Conservation (phyloP, 2,113 vertebrate genomes). For the Monopterus albus region DNA sequence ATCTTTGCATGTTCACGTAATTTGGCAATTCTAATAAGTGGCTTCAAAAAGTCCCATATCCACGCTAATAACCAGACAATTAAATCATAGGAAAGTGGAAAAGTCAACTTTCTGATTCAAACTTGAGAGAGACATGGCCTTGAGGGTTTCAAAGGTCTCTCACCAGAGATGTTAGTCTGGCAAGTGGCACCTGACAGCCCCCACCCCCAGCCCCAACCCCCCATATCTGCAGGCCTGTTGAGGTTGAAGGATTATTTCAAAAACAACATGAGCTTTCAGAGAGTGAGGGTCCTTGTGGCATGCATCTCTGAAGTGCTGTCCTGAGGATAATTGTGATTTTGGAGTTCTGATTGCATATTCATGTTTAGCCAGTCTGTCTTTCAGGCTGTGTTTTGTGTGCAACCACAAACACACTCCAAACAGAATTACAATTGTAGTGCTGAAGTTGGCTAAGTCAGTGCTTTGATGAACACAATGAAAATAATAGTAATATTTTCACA, state of each 20-base stretch:
- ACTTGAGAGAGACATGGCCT: not conserved
- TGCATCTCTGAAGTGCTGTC: constrained; percentile 22
- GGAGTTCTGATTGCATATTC: constrained; percentile 31
- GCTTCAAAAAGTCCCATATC: not conserved
- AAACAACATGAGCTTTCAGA: constrained; percentile 24
- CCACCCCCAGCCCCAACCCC: not conserved
- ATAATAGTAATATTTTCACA: not conserved
- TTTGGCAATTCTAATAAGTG: not conserved
- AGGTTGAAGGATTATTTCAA: constrained; percentile 1
- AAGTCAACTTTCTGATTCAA: not conserved
- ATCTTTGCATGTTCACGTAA: not conserved
- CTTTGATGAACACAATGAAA: constrained; percentile 20
- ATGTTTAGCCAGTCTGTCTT: constrained; percentile 5
- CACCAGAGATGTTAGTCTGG: not conserved
- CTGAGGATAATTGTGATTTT: constrained; percentile 1
- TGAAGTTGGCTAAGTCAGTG: constrained; percentile 6
- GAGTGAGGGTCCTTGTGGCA: constrained; percentile 23
- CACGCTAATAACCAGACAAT: not conserved
- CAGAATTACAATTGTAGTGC: not conserved
- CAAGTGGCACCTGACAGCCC: not conserved
- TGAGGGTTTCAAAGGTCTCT: not conserved
- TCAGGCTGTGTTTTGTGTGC: constrained; percentile 7
- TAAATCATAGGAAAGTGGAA: not conserved
- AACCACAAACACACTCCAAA: constrained; percentile 3
- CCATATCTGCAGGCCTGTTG: not conserved